These are phyloP conservation scores for Sceloporus undulatus DNA, from an alignment of 2,113 vertebrate genomes.

Conservation along the genomic window DNA sequence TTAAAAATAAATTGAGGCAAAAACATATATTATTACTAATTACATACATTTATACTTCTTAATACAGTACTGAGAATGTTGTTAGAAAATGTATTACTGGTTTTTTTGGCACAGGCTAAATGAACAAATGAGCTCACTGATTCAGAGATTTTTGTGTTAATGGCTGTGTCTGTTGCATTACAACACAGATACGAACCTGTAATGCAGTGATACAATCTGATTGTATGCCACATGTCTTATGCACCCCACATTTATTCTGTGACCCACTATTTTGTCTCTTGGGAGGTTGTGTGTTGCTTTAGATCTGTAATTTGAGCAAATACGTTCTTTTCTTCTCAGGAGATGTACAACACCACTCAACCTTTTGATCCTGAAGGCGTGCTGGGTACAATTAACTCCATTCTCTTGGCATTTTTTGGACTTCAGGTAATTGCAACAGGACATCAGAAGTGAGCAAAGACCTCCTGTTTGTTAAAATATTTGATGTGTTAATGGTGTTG, in stretches of 20 bases:
- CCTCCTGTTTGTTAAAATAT: neutral
- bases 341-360: conserved; percentile 77
- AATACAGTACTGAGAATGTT: neutral
- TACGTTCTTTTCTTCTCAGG: conserved; percentile 61
- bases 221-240: neutral
- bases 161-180: neutral
- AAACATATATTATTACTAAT: neutral
- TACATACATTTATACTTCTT: neutral
- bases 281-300: neutral
- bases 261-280: neutral
- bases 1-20: neutral
- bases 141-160: neutral
- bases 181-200: neutral
- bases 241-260: neutral
- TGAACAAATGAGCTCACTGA: neutral
- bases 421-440: conserved; percentile 80
- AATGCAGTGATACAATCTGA: neutral
- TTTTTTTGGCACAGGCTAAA: neutral
- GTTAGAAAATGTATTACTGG: neutral
- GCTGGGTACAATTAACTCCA: conserved; percentile 79
- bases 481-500: neutral
- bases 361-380: conserved; percentile 85
- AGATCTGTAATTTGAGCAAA: conserved; percentile 8
- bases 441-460: neutral
- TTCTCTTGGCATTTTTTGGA: conserved; percentile 83